A percentile compares a stretch with the other conserved stretches of the same genome.
These are phyloP conservation scores for Glyptemys insculpta DNA, from an alignment of 2,797 vertebrate genomes.

Conservation along the genomic window DNA sequence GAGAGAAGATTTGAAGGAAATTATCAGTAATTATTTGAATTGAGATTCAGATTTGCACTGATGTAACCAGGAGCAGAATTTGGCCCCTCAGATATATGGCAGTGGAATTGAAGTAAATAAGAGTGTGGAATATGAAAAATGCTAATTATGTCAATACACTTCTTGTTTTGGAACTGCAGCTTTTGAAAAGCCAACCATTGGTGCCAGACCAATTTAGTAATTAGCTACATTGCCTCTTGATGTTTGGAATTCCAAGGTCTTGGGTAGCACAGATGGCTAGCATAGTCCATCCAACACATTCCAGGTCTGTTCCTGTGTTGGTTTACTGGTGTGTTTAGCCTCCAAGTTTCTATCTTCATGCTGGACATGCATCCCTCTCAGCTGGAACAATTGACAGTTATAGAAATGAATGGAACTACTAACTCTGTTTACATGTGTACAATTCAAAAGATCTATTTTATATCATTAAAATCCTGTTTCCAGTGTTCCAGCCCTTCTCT, in stretches of 20 bases:
- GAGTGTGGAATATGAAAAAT: background rate
- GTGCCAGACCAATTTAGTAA: constrained; percentile 10
- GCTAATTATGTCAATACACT: background rate
- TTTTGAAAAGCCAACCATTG: background rate
- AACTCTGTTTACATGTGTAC: background rate
- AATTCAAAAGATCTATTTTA: background rate
- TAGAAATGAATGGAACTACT: background rate
- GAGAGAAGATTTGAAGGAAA: background rate
- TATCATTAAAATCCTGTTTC: background rate
- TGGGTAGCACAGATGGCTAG: background rate
- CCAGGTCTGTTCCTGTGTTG: background rate
- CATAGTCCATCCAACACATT: background rate
- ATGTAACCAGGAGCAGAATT: accelerated
- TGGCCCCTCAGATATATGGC: background rate
- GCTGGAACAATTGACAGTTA: accelerated
- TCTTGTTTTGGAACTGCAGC: constrained; percentile 35
- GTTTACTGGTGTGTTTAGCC: background rate
- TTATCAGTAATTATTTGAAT: too few species aligned
- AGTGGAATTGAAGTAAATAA: constrained; percentile 8
- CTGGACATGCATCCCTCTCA: accelerated
- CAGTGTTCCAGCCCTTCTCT: background rate
- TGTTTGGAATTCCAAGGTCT: background rate
- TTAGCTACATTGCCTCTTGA: constrained; percentile 3
- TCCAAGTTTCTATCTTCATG: constrained; percentile 19
- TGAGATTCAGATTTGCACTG: background rate